These are phyloP conservation scores for Tarsius wallacei DNA, from an alignment of 2,797 vertebrate species.

Conservation along the genomic window DNA sequence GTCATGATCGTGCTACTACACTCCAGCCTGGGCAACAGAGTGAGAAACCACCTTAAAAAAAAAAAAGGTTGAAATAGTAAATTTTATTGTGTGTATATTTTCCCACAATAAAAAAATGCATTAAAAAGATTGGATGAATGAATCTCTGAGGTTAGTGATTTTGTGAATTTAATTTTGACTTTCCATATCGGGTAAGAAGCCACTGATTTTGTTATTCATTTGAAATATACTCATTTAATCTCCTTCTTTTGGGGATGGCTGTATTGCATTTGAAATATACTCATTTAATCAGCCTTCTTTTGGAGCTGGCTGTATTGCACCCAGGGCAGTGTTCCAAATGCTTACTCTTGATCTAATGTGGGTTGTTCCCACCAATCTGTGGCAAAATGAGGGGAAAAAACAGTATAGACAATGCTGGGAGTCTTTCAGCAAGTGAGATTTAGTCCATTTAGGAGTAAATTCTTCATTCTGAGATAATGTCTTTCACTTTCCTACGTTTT, in stretches of 20 bases:
- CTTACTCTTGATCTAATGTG: not conserved
- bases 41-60: too few relatives aligned
- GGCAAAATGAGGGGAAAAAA: not conserved
- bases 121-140: not conserved
- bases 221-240: not conserved
- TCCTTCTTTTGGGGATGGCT: not conserved
- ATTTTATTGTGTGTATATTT: not conserved
- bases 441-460: slow-evolving; percentile 41
- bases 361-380: not conserved
- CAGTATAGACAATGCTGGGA: not conserved
- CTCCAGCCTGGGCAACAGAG: too few relatives aligned
- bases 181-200: not conserved
- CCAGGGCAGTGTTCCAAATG: not conserved
- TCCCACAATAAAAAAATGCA: not conserved
- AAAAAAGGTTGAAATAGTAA: not conserved
- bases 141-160: not conserved
- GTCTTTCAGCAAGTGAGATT: not conserved
- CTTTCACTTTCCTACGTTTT: slow-evolving; percentile 8
- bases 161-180: not conserved
- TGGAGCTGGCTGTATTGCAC: fast-evolving
- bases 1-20: too few relatives aligned
- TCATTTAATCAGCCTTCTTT: not conserved
- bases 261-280: not conserved
- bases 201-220: not conserved
- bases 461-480: slow-evolving; percentile 47